Percentiles rank a stretch among this genome's conserved stretches.
Conservation (phyloP, 1,140 invertebrate genomes). For the Caerostris darwini region DNA sequence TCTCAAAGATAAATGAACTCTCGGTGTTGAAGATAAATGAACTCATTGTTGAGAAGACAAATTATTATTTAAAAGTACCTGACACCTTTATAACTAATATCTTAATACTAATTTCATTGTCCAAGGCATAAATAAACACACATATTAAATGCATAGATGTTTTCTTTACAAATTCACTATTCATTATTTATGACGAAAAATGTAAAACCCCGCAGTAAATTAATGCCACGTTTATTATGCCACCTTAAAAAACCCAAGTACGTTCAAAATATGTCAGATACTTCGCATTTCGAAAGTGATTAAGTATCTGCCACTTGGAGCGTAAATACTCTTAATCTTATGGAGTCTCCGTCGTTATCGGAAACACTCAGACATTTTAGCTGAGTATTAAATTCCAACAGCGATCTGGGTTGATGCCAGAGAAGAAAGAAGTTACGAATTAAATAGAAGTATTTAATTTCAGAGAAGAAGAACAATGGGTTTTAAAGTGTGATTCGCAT, state of each 20-base stretch:
- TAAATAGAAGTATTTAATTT: neutral
- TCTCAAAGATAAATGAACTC: too few relatives aligned
- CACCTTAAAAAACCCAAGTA: neutral
- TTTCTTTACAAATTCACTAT: neutral
- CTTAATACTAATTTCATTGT: too few relatives aligned
- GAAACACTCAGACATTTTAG: conserved; percentile 1
- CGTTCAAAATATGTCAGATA: neutral
- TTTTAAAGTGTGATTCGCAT: neutral
- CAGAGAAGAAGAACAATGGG: neutral
- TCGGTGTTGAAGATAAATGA: too few relatives aligned
- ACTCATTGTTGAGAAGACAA: too few relatives aligned
- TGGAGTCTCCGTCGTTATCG: neutral
- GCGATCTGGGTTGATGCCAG: neutral
- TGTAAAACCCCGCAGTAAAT: neutral
- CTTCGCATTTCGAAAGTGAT: neutral
- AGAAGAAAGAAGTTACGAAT: neutral
- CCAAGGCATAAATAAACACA: too few relatives aligned
- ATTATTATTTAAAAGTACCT: too few relatives aligned
- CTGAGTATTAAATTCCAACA: neutral
- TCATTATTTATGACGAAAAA: neutral
- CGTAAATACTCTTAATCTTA: conserved; percentile 8
- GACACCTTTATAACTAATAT: too few relatives aligned
- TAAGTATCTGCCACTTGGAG: neutral
- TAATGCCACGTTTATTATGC: neutral
- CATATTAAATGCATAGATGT: too few relatives aligned